Evolutionary conservation across 2,888 invertebrate species (phyloP), one percentile per base, ranked within the genome.

Genomic region (Eueremaeus valkanovi): DNA sequence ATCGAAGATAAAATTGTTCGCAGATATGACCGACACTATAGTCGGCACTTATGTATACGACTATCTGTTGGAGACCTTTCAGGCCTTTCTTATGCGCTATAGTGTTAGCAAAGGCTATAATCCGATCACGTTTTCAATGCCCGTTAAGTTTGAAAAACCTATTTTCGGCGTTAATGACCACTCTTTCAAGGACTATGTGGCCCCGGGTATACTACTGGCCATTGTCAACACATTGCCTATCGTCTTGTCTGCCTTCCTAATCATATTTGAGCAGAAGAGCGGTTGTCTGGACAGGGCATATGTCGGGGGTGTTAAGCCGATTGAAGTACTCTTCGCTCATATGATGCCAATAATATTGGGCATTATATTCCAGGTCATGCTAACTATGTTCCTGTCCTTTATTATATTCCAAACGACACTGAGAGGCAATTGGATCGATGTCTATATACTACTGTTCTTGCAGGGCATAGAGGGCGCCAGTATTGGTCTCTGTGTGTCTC

Each of bases 391-490:
- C 79, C 93, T 95, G 86, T 93, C 95, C 90, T 90, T 94, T 79
- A 86, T 91, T 9, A 92, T 93, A 9, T 94, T 94, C 81, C 89
- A 91, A 0, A 93, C 95, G 73, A 90, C 94, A 83, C 92, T 92
- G 82, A 90, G 92, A 81, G 95, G 95, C n/a, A 91, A 93, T 74
- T 88, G 95, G 66, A 86, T 89, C 73, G 90, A 90, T 85, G 93
- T 95, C 27, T 88, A 95, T 78, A 86, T 92, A 79, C 85, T 95
- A 45, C 93, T 94, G 0, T 87, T 95, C 79, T 85, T 95, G 78
- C 94, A 95, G 85, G 95, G 92, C 0, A 88, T 95, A 55, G 94
- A 94, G 83, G 96, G 95, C 80, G 95, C 96, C 95, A 93, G 94
- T 82, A 93, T 95, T 85, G 95, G 95, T 75, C 93, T 95, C 84